These are phyloP conservation scores for Cromileptes altivelis DNA, from an alignment of 2,113 vertebrate species.

Conservation along the genomic window DNA sequence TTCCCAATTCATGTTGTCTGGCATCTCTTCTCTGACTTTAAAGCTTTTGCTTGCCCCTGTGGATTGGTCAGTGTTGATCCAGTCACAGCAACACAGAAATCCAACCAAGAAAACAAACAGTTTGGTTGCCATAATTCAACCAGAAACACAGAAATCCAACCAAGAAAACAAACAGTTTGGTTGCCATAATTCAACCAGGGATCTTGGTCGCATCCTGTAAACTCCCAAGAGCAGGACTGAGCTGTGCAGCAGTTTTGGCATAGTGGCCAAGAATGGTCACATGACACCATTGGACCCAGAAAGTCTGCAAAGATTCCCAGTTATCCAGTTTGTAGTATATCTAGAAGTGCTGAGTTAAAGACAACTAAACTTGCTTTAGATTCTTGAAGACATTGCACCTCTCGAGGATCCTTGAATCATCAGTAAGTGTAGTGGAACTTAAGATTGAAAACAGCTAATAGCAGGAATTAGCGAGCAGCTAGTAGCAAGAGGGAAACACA, in stretches of 20 bases:
- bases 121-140: neutral
- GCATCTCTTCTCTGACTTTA: neutral
- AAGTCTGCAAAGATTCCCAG: neutral
- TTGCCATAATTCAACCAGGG: neutral
- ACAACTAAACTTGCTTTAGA: neutral
- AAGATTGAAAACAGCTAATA: too few species aligned
- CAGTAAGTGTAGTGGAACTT: neutral
- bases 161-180: neutral
- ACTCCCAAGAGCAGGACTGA: neutral
- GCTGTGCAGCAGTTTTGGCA: neutral
- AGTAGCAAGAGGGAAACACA: too few species aligned
- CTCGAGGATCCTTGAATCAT: neutral
- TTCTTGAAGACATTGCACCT: neutral
- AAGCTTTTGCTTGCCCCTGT: neutral
- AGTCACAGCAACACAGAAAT: neutral
- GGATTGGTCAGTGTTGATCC: neutral
- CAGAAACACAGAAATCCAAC: neutral
- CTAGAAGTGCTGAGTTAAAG: neutral
- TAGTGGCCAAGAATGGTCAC: neutral
- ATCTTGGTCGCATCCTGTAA: neutral
- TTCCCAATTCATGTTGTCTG: neutral
- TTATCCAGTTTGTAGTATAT: neutral
- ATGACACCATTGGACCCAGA: neutral
- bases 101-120: neutral
- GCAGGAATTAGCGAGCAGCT: too few species aligned